Conservation (phyloP, 2,797 vertebrate genomes). For the Synaphobranchus kaupii region DNA sequence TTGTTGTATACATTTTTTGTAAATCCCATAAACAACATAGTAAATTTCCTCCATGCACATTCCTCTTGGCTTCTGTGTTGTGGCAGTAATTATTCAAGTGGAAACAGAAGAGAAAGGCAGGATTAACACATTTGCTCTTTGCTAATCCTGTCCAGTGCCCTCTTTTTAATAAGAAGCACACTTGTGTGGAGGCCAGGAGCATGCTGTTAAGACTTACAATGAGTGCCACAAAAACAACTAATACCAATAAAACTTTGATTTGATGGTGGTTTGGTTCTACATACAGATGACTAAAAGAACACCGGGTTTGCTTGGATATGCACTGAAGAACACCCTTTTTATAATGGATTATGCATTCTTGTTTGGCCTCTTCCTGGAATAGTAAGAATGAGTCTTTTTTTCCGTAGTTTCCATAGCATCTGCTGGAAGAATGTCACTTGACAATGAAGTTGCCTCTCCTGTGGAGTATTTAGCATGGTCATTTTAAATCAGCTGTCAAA, state of each 20-base stretch:
- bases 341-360: not conserved
- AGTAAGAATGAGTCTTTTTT: slow-evolving; percentile 9
- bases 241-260: not conserved
- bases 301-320: not conserved
- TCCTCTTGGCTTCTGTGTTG: not conserved
- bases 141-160: slow-evolving; percentile 24
- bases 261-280: slow-evolving; percentile 7
- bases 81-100: not conserved
- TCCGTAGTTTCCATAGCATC: slow-evolving; percentile 20
- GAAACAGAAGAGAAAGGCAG: slow-evolving; percentile 3
- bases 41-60: not conserved
- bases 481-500: slow-evolving; percentile 24
- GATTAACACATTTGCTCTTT: slow-evolving; percentile 19
- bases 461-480: slow-evolving; percentile 43
- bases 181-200: slow-evolving; percentile 8
- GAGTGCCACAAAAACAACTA: not conserved
- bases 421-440: slow-evolving; percentile 32
- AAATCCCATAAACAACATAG: slow-evolving; percentile 3
- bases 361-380: slow-evolving; percentile 19
- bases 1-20: not conserved
- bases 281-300: not conserved
- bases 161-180: slow-evolving; percentile 8
- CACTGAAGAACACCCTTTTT: slow-evolving; percentile 1
- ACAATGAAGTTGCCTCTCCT: slow-evolving; percentile 25
- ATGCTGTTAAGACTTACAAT: slow-evolving; percentile 11